Conservation (phyloP, 2,113 vertebrate genomes). For the Tragelaphus buxtoni region DNA sequence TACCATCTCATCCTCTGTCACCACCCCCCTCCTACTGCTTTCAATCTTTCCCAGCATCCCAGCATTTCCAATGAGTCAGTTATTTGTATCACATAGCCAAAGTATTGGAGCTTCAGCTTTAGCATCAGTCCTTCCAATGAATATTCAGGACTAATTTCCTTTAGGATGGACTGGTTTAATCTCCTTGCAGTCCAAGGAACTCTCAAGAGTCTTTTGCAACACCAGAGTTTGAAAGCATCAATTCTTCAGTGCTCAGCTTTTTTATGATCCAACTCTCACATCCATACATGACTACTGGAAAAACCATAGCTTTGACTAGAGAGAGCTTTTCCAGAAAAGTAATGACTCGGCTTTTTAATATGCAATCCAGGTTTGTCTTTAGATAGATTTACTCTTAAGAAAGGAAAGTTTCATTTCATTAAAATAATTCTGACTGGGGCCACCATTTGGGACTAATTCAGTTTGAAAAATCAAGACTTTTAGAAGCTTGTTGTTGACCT, state of each 20-base stretch:
- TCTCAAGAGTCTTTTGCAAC: neutral
- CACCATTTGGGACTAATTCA: neutral
- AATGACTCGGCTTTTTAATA: neutral
- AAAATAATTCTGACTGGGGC: neutral
- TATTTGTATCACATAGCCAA: neutral
- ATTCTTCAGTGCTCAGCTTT: rapidly evolving
- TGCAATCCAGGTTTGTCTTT: neutral
- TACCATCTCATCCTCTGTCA: neutral
- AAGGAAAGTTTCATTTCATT: neutral
- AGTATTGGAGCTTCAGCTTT: neutral
- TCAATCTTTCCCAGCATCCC: neutral
- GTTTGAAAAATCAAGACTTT: neutral
- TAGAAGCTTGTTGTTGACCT: neutral
- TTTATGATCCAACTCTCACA: neutral
- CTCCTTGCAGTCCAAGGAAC: neutral
- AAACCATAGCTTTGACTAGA: neutral
- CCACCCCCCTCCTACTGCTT: neutral
- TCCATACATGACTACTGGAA: neutral
- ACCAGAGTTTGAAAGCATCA: neutral
- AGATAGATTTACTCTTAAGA: neutral
- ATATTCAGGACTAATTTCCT: neutral
- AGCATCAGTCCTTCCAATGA: neutral
- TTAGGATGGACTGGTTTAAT: neutral
- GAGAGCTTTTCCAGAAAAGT: neutral
- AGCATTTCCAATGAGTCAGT: neutral